Conservation (phyloP, 2,888 invertebrate genomes). For the Drosophila mayaguana region DNA sequence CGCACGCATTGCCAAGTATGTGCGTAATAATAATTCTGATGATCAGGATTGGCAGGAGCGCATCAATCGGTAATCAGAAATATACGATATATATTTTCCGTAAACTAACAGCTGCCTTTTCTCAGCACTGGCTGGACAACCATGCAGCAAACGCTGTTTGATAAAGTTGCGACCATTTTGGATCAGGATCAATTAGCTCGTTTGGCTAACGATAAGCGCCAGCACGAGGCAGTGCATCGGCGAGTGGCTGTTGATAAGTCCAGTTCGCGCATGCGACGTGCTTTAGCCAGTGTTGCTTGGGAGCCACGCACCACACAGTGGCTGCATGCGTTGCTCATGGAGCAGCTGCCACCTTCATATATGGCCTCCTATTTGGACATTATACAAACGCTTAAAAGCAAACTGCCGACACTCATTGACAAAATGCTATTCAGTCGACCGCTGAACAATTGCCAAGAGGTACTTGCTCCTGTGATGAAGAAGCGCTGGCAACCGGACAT, state of each 20-base stretch:
- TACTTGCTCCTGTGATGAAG: conserved; percentile 87
- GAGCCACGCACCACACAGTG: conserved; percentile 90
- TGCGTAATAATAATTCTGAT: conserved; percentile 86
- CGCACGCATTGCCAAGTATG: conserved; percentile 88
- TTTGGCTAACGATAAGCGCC: conserved; percentile 87
- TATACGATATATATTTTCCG: neutral
- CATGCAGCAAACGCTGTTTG: conserved; percentile 88
- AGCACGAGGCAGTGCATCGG: conserved; percentile 89
- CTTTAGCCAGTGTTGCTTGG: conserved; percentile 91
- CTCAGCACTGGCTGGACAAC: conserved; percentile 88
- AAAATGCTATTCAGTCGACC: conserved; percentile 89
- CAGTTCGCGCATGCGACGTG: conserved; percentile 88
- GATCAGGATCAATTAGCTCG: conserved; percentile 89
- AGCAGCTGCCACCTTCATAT: conserved; percentile 88
- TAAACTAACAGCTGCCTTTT: neutral
- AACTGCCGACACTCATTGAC: conserved; percentile 90
- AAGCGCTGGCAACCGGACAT: conserved; percentile 91
- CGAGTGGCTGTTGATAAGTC: conserved; percentile 90
- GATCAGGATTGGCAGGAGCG: conserved; percentile 90
- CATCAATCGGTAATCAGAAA: conserved; percentile 87
- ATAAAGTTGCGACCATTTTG: conserved; percentile 88
- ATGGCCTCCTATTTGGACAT: conserved; percentile 91
- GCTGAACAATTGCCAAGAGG: conserved; percentile 87
- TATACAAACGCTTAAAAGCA: conserved; percentile 89
- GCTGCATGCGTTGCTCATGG: conserved; percentile 90